Evolutionary conservation across 1,140 invertebrate species (phyloP), one percentile per base, ranked within the genome.

Genomic region (Ridgeia piscesae): DNA sequence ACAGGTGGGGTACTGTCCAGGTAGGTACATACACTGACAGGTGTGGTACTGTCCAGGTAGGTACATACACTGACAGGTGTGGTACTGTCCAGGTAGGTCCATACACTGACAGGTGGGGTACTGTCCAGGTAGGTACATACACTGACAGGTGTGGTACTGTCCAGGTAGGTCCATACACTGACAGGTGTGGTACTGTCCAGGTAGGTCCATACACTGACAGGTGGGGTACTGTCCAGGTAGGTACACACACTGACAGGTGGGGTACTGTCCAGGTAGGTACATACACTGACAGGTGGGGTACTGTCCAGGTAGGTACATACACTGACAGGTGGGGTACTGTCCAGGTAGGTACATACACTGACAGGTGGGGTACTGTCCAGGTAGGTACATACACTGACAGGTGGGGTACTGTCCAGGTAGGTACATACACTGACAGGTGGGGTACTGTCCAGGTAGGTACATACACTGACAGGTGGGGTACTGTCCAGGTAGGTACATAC

Each of bases 131-230:
- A 94, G 93, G 92, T 8, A 21, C 27, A 77, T n/a, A n/a, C n/a
- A n/a, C n/a, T n/a, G n/a, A n/a, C n/a, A n/a, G n/a, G n/a, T n/a
- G n/a, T n/a, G 96, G 6, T 96, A 96, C 94, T 96, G 96, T 94
- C 96, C 96, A 93, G 96, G 96, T 96, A 94, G 93, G 92, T 8
- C 11, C 27, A 77, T n/a, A n/a, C n/a, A n/a, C n/a, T n/a, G n/a
- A n/a, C n/a, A n/a, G n/a, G n/a, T n/a, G n/a, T n/a, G 96, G 6
- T 96, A 96, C 94, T 96, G 96, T 94, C 96, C 96, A 93, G 96
- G 96, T 96, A 94, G 93, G 92, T 96, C 42, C 95, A 95, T 93
- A 96, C 96, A 33, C 93, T 95, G 35, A 96, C 96, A 31, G 96
- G 96, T 92, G 93, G 96, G 96, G 6, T 96, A 96, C 94, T 96